A percentile compares a stretch with the other conserved stretches of the same genome.
Conservation (phyloP, 2,113 vertebrate genomes). For the Pomatostomus ruficeps region DNA sequence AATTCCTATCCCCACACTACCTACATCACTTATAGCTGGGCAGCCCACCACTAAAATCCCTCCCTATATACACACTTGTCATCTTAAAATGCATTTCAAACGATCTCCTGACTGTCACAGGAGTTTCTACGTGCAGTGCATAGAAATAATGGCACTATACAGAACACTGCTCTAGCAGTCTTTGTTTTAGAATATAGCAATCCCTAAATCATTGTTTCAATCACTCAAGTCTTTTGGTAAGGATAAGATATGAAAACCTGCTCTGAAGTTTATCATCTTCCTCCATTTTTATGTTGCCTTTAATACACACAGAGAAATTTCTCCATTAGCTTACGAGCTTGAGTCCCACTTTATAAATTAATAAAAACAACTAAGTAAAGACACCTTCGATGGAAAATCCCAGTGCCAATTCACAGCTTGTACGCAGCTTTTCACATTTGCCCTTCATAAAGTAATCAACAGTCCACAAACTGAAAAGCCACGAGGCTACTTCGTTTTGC, state of each 20-base stretch:
- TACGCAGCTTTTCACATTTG: neutral
- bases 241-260: neutral
- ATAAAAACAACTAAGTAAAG: neutral
- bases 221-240: neutral
- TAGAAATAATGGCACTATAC: fast-evolving
- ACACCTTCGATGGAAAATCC: neutral
- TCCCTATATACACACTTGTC: neutral
- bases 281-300: neutral
- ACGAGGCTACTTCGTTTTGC: neutral
- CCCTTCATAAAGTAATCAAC: neutral
- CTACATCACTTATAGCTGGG: neutral
- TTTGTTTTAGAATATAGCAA: neutral
- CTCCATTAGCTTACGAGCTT: neutral
- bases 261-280: neutral
- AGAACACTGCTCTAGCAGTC: neutral
- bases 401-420: neutral
- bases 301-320: neutral
- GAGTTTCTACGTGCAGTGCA: neutral
- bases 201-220: neutral
- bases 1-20: neutral
- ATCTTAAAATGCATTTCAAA: neutral
- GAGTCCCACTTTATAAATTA: neutral
- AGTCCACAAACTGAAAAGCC: neutral
- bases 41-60: neutral
- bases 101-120: neutral